These are phyloP conservation scores for Suncus etruscus DNA, from an alignment of 2,113 vertebrate genomes.

Conservation along the genomic window DNA sequence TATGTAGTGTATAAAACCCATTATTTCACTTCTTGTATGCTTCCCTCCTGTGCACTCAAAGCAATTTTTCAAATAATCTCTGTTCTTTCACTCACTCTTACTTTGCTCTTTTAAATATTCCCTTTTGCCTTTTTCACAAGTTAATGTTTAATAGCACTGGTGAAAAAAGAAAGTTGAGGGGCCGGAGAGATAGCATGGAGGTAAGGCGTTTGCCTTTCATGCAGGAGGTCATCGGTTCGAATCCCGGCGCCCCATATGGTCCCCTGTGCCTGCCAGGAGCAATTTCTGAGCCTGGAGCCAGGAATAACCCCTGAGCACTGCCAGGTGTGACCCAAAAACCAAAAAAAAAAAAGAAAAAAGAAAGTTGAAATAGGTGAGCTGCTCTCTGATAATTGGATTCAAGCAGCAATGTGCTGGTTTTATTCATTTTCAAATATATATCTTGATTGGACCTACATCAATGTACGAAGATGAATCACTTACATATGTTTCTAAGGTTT, in stretches of 20 bases:
- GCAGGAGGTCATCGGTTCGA: no score
- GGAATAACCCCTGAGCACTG: no score
- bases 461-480: neutral
- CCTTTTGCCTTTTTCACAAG: neutral
- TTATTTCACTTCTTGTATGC: slow-evolving; percentile 34
- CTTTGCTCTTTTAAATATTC: slow-evolving; percentile 13
- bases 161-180: no score
- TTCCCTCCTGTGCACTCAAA: slow-evolving; percentile 54
- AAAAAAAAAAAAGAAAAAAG: no score
- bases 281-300: no score
- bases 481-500: neutral
- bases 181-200: no score
- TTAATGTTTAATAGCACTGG: neutral
- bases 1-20: neutral
- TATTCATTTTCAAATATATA: neutral
- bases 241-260: no score
- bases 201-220: no score
- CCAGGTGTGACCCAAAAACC: no score
- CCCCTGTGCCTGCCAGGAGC: no score
- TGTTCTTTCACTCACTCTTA: neutral
- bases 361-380: neutral
- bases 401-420: neutral
- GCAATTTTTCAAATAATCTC: slow-evolving; percentile 34
- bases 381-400: neutral
- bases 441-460: neutral